Conservation (phyloP, 2,113 vertebrate genomes). For the Alethe castanea region DNA sequence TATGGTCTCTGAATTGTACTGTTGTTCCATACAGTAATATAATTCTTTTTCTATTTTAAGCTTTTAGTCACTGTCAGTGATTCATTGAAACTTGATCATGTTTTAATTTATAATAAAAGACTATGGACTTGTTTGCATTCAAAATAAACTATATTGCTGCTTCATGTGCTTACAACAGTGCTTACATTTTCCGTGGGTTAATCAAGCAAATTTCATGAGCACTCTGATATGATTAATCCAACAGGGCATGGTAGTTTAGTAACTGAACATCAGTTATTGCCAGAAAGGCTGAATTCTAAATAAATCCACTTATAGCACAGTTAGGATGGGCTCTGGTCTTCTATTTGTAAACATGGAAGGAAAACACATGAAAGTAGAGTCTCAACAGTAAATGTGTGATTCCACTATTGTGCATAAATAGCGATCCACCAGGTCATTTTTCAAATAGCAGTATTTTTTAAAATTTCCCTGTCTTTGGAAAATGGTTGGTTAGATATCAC, state of each 20-base stretch:
- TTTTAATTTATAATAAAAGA: conserved; percentile 40
- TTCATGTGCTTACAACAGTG: conserved; percentile 24
- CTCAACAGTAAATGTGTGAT: neutral
- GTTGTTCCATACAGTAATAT: conserved; percentile 8
- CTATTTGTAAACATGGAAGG: neutral
- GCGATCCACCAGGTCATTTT: neutral
- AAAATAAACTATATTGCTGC: neutral
- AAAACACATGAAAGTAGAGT: neutral
- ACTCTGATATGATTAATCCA: conserved; percentile 35
- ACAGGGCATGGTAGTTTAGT: conserved; percentile 5
- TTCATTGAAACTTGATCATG: conserved; percentile 13
- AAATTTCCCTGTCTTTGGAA: neutral
- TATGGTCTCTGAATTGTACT: conserved; percentile 53
- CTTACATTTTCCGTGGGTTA: conserved; percentile 39
- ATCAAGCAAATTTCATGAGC: conserved; percentile 53
- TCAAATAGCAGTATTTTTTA: neutral
- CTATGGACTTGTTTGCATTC: neutral
- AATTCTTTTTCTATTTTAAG: conserved; percentile 24
- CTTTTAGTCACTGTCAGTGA: conserved; percentile 33
- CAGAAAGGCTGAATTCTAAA: conserved; percentile 45
- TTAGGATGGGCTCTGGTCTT: neutral
- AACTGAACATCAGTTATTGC: conserved; percentile 6
- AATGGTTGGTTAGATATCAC: neutral
- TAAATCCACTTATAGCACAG: neutral
- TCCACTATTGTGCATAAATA: neutral